Evolutionary conservation across 92 coral and sea anemone genomes (phyloP), one percentile per base, ranked within the genome.

Genomic region (Palythoa grandis): DNA sequence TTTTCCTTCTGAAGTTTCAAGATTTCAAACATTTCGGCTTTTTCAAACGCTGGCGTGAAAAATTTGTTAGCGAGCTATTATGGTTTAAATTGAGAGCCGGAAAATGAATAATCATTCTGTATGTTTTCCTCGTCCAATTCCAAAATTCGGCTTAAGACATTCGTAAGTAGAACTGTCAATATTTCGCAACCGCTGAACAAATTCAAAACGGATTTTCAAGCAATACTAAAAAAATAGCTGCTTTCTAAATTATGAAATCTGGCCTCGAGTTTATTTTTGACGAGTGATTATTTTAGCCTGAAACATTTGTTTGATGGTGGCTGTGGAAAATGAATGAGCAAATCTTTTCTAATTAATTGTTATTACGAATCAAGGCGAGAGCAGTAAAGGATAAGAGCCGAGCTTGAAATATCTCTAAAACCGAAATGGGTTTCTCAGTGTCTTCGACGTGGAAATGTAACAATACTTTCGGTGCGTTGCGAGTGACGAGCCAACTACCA

Each of bases 121-220:
- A 13, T 20, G 77, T 2, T 40, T 20, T 50, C 37, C 56, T 50
- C 35, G 29, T 20, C 47, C 29, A 53, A 24, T 74, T 48, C 25
- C 3, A 16, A 71, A 71, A 17, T 2, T 48, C 12, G 15, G n/a
- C 5, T 20, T n/a, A 25, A 29, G 47, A 24, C 48, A 14, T 69
- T 29, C 19, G 50, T 69, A 37, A 69, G 74, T 2, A 37, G 47
- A 25, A 11, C 74, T 69, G 43, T 69, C 74, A 69, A 69, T 69
- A 69, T 69, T 69, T 69, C 19, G 74, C 19, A 69, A 24, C 74
- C 74, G 40, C 40, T 69, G 40, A 24, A 69, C 43, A 69, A 25
- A 25, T 11, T 17, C 8, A 25, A 11, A 69, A 29, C 9, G 25
- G 72, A n/a, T 25, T 24, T 29, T 25, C 17, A 29, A 29, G 15